Base-by-base conservation (phyloP, 2,113 vertebrate genomes). In the Heterochromis multidens region DNA sequence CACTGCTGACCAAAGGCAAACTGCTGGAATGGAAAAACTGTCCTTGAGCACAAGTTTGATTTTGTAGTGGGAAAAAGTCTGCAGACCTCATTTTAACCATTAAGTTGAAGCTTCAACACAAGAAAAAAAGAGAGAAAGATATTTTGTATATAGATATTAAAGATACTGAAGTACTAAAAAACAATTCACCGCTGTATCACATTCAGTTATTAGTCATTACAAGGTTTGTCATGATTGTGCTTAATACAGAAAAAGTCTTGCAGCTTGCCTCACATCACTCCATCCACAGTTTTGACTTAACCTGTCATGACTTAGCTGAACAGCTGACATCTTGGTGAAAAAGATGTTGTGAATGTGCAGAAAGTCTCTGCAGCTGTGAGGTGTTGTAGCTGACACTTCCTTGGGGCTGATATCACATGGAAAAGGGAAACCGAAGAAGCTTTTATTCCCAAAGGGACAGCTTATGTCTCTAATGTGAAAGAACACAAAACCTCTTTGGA, bases 1-100 rank as follows among this genome's bases (percentile, higher is more conserved):
- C 77, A 54, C 1, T 84, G 83, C 86, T 88, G 85, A 90, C 77
- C 52, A 80, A 80, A 88, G 37, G 13, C 52, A 85, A 79, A 77
- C 2, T 27, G 58, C 72, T 74, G 79, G 17, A 80, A 76, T 40
- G 60, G 31, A 63, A 86, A 86, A 91, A 60, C 8, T 65, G 77
- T 63, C 62, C 70, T 40, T 65, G 49, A 86, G 78, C 78, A 67
- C 54, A 25, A 14, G 21, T 82, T 61, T 57, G 80, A 77, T 57
- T 57, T 62, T 74, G 46, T 37, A 43, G 23, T 10, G 17, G 17
- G 6, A 31, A 31, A 52, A 29, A 74, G 6, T 31, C 46, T 13
- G 21, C 17, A 31, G 43, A 52, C 25, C 6, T 52, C 3, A 70
- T 63, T 82, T 54, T 11, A 65, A 31, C 10, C 9, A 35, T 78